phyloP scores from a whole-genome alignment of 2,888 invertebrate genomes.

The Acanthosoma haemorrhoidale region DNA sequence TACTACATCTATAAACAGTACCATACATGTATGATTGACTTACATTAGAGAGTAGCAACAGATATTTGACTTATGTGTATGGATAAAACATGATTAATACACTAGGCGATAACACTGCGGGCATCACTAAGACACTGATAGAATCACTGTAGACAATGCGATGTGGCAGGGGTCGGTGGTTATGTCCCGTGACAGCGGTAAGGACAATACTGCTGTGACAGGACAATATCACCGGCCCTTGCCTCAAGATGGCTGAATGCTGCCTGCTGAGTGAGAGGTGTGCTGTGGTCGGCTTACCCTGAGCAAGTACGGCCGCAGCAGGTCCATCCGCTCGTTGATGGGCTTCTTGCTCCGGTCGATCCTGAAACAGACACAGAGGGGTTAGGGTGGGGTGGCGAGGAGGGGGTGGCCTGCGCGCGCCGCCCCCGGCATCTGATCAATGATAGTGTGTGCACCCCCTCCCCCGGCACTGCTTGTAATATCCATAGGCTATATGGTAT shows the following conservation, averaged over 20 bases:
- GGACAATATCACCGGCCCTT: conserved; percentile 84
- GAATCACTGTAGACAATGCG: not conserved
- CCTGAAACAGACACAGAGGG: conserved; percentile 38
- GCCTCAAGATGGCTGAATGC: no score
- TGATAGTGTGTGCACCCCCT: conserved; percentile 35
- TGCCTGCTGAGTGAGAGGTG: not conserved
- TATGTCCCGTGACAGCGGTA: conserved; percentile 91
- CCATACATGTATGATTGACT: conserved; percentile 12
- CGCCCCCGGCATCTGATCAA: conserved; percentile 34
- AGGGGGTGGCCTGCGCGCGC: conserved; percentile 25
- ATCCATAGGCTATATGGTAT: no score
- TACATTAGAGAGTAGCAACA: conserved; percentile 16
- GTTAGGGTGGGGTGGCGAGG: conserved; percentile 24
- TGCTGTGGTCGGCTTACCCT: conserved; percentile 43
- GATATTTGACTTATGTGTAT: conserved; percentile 8
- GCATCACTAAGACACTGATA: not conserved
- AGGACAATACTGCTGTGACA: conserved; percentile 91
- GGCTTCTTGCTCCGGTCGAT: conserved; percentile 37
- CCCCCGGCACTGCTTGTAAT: conserved; percentile 35
- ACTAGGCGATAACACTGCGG: not conserved
- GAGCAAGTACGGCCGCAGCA: conserved; percentile 47
- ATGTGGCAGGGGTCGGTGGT: conserved; percentile 36
- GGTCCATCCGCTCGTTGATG: conserved; percentile 44
- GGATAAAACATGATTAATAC: not conserved
- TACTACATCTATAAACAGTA: not conserved